These are phyloP conservation scores for Macaria notata DNA, from an alignment of 2,888 invertebrate species.

Conservation along the genomic window DNA sequence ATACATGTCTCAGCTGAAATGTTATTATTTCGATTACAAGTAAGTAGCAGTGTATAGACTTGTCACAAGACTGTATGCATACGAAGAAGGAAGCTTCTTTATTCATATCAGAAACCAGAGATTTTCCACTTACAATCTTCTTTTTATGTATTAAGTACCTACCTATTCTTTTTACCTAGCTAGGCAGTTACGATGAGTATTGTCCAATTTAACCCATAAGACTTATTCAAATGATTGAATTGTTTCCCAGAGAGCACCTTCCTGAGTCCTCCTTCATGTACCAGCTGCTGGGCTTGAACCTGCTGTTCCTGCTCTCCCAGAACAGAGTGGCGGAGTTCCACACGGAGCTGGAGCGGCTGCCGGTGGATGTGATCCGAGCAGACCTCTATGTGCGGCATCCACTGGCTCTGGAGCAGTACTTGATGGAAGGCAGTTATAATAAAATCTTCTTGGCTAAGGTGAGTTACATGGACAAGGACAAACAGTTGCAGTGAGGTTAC, in stretches of 20 bases:
- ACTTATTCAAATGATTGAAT: too few relatives aligned
- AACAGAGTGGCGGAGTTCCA: conserved; percentile 99
- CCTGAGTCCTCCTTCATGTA: conserved; percentile 97
- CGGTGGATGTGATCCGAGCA: conserved; percentile 94
- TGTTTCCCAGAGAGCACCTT: conserved; percentile 81
- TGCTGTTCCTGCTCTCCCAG: conserved; percentile 95
- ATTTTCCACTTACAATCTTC: too few relatives aligned
- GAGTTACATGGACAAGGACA: background rate
- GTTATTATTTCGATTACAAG: conserved; percentile 97
- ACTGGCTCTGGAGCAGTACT: conserved; percentile 96
- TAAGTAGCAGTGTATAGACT: conserved; percentile 57
- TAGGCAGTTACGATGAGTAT: too few relatives aligned
- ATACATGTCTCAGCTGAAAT: conserved; percentile 98
- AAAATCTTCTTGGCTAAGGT: conserved; percentile 96
- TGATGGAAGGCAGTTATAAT: conserved; percentile 99
- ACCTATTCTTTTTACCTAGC: too few relatives aligned
- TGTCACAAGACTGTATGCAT: too few relatives aligned
- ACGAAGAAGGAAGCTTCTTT: too few relatives aligned
- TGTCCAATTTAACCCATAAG: too few relatives aligned
- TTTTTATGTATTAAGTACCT: too few relatives aligned
- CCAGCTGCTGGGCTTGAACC: conserved; percentile 96
- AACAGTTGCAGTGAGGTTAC: too few relatives aligned
- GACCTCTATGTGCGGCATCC: conserved; percentile 98
- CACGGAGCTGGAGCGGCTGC: conserved; percentile 96
- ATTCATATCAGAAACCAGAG: too few relatives aligned